Conservation (phyloP, 1,140 invertebrate genomes). For the Cyclina sinensis region DNA sequence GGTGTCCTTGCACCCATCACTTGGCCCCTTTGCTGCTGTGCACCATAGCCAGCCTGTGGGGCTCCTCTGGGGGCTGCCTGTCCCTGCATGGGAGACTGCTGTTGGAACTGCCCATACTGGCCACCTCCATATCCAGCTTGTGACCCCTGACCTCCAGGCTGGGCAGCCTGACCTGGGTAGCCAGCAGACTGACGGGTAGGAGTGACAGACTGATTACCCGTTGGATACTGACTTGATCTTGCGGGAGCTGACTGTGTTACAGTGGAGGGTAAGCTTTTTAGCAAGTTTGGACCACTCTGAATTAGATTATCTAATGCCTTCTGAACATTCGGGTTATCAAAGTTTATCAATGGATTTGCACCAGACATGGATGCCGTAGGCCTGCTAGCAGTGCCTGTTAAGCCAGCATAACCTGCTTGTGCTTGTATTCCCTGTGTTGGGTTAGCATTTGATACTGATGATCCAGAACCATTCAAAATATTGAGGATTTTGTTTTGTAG, state of each 20-base stretch:
- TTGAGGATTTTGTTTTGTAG: conserved; percentile 94
- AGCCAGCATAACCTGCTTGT: conserved; percentile 3
- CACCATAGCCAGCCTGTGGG: neutral
- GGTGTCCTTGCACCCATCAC: neutral
- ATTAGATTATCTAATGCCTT: conserved; percentile 87
- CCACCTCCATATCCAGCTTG: conserved; percentile 12
- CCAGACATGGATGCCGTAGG: conserved; percentile 45
- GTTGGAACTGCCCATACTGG: conserved; percentile 46
- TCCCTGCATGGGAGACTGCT: conserved; percentile 15
- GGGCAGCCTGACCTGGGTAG: neutral
- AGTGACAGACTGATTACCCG: neutral
- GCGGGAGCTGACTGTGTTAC: conserved; percentile 38
- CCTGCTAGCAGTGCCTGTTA: conserved; percentile 22
- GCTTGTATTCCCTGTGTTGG: conserved; percentile 25
- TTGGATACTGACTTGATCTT: conserved; percentile 30
- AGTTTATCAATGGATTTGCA: conserved; percentile 83
- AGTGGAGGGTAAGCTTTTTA: conserved; percentile 76
- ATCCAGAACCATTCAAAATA: conserved; percentile 87
- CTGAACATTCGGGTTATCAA: conserved; percentile 87
- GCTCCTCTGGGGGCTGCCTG: neutral
- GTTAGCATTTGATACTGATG: conserved; percentile 70
- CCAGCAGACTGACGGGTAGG: neutral
- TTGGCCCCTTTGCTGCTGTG: conserved; percentile 12
- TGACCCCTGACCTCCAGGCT: neutral
- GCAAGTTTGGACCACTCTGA: conserved; percentile 83